Evolutionary conservation across 2,113 vertebrate species (phyloP), one percentile per base, ranked within the genome.

Genomic region (Poecile atricapillus): DNA sequence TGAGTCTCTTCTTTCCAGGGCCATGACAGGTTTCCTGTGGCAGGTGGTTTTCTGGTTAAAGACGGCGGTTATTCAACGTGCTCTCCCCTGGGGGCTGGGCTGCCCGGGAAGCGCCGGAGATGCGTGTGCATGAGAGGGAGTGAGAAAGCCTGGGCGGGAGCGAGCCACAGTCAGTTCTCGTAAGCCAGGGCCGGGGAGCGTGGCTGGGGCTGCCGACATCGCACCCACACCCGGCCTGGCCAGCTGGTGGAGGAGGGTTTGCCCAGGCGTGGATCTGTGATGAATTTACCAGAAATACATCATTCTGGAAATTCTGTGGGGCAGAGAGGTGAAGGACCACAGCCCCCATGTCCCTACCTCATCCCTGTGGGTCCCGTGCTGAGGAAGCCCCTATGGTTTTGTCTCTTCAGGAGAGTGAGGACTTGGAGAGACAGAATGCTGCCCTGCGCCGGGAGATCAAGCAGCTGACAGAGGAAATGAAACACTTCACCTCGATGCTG

Each of bases 371-470:
- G 56, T 49, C 41, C 37, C 4, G n/a, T 2, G 3, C 31, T 55
- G 59, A 85, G 53, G 86, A 69, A 55, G 7, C 21, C 58, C 47
- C 59, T 85, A 46, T 64, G 73, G 60, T 89, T 75, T 89, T 91
- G 46, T 90, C 41, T 90, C 65, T 44, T 78, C 97, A 99, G 99
- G 99, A 99, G 94, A 99, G 99, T 2, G 99, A 99, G 93, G 98
- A 98, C 96, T 95, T 99, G 95, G 99, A 99, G 97, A 99, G 99
- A 82, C 98, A 99, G 87, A 99, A 99, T 1, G 98, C 98, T 0
- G 99, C 99, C 21, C 97, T 99, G 87, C 98, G 98, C 92, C 98
- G 99, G 91, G 99, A 99, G 95, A 99, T 99, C 96, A 99, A 99
- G 96, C 98, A 98, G 93, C 98, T 99, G 95, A 98, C 98, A 0